These are phyloP conservation scores for Clarias gariepinus DNA, from an alignment of 2,113 vertebrate species.

Conservation along the genomic window DNA sequence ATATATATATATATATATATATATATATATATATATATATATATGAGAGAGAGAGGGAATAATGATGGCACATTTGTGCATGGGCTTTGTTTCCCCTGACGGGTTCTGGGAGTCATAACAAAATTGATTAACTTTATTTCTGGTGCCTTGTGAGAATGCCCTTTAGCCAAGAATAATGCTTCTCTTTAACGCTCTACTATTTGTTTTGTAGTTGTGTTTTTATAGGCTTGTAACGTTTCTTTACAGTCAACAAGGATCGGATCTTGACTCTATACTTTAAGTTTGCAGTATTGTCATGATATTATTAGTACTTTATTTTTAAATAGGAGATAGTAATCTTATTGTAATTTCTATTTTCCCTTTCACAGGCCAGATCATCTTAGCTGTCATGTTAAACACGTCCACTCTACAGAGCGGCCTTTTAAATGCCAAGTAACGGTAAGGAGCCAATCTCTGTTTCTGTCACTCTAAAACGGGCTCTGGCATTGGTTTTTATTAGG, in stretches of 20 bases:
- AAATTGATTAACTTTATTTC: background rate
- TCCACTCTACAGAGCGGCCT: conserved; percentile 55
- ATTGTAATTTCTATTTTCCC: conserved; percentile 12
- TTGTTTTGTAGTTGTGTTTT: background rate
- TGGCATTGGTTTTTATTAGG: background rate
- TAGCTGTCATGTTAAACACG: conserved; percentile 62
- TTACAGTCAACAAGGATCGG: background rate
- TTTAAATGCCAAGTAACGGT: conserved; percentile 58
- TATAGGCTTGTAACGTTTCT: background rate
- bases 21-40: background rate
- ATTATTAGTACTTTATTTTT: background rate
- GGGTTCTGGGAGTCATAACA: background rate
- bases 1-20: too few relatives aligned
- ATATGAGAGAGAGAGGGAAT: too few relatives aligned
- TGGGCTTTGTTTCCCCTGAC: background rate
- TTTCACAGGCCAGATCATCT: conserved; percentile 71
- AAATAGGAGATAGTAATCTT: background rate
- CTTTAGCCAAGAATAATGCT: background rate
- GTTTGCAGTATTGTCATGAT: background rate
- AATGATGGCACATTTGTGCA: background rate
- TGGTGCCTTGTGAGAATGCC: background rate
- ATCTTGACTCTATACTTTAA: background rate
- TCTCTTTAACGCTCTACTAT: background rate
- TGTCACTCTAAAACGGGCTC: background rate
- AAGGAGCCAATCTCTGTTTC: conserved; percentile 8